These are phyloP conservation scores for Macroramphosus scolopax DNA, from an alignment of 2,797 vertebrate genomes.

Conservation along the genomic window DNA sequence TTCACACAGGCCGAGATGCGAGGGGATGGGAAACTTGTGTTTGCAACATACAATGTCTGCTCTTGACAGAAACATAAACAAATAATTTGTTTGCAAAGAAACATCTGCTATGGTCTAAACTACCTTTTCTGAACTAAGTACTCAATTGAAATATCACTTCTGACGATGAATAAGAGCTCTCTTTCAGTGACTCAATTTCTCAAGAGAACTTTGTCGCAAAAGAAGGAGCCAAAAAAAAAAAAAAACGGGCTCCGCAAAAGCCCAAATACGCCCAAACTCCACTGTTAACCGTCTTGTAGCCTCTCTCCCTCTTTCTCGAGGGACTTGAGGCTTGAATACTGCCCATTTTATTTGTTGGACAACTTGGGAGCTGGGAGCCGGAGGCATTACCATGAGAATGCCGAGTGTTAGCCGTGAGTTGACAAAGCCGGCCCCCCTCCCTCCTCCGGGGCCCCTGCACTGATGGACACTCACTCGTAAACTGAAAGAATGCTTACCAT, in stretches of 20 bases:
- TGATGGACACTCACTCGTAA: slow-evolving; percentile 97
- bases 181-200: slow-evolving; percentile 68
- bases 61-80: slow-evolving; percentile 50
- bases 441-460: slow-evolving; percentile 83
- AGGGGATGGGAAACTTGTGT: slow-evolving; percentile 59
- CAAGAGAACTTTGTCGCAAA: slow-evolving; percentile 57
- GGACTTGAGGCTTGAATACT: slow-evolving; percentile 87
- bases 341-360: slow-evolving; percentile 96
- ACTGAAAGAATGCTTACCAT: slow-evolving; percentile 93
- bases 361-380: slow-evolving; percentile 89
- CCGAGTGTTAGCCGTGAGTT: slow-evolving; percentile 85
- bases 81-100: slow-evolving; percentile 56
- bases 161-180: slow-evolving; percentile 41
- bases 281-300: slow-evolving; percentile 75
- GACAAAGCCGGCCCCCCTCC: slow-evolving; percentile 88
- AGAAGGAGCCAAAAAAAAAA: slow-evolving; percentile 19
- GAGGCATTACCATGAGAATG: slow-evolving; percentile 96
- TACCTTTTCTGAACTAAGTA: slow-evolving; percentile 54
- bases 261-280: slow-evolving; percentile 66
- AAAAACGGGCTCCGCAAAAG: slow-evolving; percentile 52
- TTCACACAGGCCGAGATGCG: slow-evolving; percentile 55
- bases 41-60: slow-evolving; percentile 55
- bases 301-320: slow-evolving; percentile 72
- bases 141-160: slow-evolving; percentile 75
- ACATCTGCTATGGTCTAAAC: slow-evolving; percentile 67